Evolutionary conservation across 1,140 invertebrate genomes (phyloP).

Genomic region (Drosophila guanche): DNA sequence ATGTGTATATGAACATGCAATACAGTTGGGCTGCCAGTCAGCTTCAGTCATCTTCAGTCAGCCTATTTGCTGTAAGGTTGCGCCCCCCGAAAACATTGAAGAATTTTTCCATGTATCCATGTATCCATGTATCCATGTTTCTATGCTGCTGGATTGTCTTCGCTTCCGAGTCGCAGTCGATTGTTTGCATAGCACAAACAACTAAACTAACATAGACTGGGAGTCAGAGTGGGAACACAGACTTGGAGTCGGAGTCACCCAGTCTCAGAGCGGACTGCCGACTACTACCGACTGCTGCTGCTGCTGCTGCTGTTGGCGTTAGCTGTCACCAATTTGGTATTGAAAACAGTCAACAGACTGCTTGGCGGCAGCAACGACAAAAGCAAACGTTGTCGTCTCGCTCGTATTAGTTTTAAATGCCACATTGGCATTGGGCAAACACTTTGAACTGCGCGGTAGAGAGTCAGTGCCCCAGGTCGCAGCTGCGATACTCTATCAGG

Average conservation of each 20-base stretch:
- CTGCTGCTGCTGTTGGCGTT: conserved; percentile 25
- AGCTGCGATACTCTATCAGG: conserved; percentile 32
- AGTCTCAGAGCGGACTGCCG: conserved; percentile 12
- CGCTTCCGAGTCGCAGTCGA: conserved; percentile 20
- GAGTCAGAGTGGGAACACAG: conserved; percentile 20
- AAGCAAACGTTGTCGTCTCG: conserved; percentile 50
- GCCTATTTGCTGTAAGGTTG: conserved; percentile 36
- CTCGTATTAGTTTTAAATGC: conserved; percentile 79
- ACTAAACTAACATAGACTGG: conserved; percentile 43
- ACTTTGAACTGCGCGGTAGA: conserved; percentile 32
- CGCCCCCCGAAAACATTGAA: conserved; percentile 52
- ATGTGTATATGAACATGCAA: conserved; percentile 40
- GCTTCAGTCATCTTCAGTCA: conserved; percentile 18
- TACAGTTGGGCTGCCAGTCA: conserved; percentile 26
- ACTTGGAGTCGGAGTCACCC: conserved; percentile 4
- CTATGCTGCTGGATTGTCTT: conserved; percentile 36
- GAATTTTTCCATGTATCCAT: conserved; percentile 39
- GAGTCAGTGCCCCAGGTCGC: conserved; percentile 16
- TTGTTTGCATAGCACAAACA: conserved; percentile 66
- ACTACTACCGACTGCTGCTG: conserved; percentile 57
- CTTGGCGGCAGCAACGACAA: conserved; percentile 27
- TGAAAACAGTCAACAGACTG: conserved; percentile 58
- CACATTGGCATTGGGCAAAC: conserved; percentile 76
- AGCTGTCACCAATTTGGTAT: conserved; percentile 75
- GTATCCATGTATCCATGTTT: too few species aligned